Base-by-base conservation (phyloP, 2,797 vertebrate genomes). In the Sebastes itinus region DNA sequence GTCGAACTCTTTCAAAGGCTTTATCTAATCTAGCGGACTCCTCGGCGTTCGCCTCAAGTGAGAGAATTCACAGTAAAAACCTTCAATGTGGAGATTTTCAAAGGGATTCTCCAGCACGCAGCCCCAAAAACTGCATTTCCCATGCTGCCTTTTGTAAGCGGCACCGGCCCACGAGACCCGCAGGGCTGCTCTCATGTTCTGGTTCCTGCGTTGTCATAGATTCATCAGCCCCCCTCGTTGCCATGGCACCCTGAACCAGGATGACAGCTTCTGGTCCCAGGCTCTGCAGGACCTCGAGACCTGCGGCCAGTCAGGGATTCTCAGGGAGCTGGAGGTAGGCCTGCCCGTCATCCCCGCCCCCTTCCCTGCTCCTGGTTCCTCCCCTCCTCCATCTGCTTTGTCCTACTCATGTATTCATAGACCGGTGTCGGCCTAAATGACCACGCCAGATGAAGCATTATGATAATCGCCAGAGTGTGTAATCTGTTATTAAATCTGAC, bases 201-300 rank as follows among this genome's bases (percentile, higher is more conserved):
- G 96, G 94, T 98, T 97, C 97, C 96, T 97, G 97, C 97, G 85
- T 98, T 98, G 96, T 97, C 97, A 96, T 97, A 99, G 97, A 96
- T 97, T 96, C 94, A 89, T 97, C 91, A 97, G 95, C 94, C 96
- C 96, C 71, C 95, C 96, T 94, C 96, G 96, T 95, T 96, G 95
- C 96, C 96, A 96, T 80, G 96, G 96, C 90, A 95, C 96, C 90
- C 95, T 95, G 46, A 95, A 97, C 86, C 96, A 95, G 5, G 97
- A 97, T 69, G 97, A 98, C 95, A 97, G 95, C 94, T 98, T 98
- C 95, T 99, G 99, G 99, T 97, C 96, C 83, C 98, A 98, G 94
- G 98, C 98, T 90, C 95, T 99, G 85, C 98, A 99, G 94, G 98
- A 99, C 95, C 97, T 99, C 87, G 96, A 99, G 96, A 99, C 98